Evolutionary conservation across 2,888 invertebrate species (phyloP).

Genomic region (Clusia tigrina): DNA sequence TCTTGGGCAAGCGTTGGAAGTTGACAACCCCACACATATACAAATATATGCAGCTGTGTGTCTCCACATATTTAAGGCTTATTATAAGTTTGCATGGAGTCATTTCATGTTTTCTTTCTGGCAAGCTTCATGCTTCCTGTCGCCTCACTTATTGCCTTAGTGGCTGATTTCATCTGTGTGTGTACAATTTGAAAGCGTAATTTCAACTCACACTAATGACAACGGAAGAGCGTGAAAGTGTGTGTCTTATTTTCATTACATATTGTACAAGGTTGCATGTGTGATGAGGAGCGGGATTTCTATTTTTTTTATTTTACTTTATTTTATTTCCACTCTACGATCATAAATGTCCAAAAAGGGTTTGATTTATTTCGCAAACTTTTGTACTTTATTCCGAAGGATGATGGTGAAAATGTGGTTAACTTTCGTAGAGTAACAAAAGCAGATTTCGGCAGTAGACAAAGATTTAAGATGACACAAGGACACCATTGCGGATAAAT

Average conservation of each 20-base stretch:
- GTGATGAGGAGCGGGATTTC: not conserved
- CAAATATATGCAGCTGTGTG: not conserved
- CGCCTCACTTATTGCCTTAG: not conserved
- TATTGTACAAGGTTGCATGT: not conserved
- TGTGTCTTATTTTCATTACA: conserved; percentile 6
- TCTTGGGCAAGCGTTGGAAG: conserved; percentile 46
- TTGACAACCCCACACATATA: conserved; percentile 4
- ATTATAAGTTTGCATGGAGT: not conserved
- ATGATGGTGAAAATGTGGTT: conserved; percentile 41
- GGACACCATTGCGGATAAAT: conserved; percentile 23
- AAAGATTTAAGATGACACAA: conserved; percentile 43
- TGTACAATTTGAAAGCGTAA: conserved; percentile 16
- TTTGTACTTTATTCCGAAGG: conserved; percentile 46
- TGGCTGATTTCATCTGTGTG: not conserved
- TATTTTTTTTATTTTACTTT: conserved; percentile 44
- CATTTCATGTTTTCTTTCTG: not conserved
- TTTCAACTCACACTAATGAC: conserved; percentile 10
- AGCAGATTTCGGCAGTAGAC: conserved; percentile 16
- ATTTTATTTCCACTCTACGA: conserved; percentile 63
- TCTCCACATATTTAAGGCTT: conserved; percentile 22
- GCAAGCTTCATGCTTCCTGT: not conserved
- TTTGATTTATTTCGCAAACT: conserved; percentile 63
- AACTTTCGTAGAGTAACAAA: conserved; percentile 26
- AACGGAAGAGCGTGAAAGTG: no score
- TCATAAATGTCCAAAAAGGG: conserved; percentile 64